Evolutionary conservation across 1,140 invertebrate genomes (phyloP).

Genomic region (Rhopalosiphum maidis): DNA sequence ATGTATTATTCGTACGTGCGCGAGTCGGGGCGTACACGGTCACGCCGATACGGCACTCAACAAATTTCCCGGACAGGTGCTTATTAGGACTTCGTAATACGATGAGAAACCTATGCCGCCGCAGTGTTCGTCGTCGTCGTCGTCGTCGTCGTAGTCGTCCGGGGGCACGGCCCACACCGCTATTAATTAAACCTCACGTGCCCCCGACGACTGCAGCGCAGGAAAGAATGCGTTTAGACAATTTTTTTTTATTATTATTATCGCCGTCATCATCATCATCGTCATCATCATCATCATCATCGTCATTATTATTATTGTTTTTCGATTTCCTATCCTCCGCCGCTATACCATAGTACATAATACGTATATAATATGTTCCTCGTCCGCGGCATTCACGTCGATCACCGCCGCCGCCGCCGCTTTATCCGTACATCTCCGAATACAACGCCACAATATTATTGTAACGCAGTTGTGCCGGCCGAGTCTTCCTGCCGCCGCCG

Average conservation of each 20-base stretch:
- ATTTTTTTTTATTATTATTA: not conserved
- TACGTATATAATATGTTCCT: not conserved
- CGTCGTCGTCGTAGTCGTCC: not conserved
- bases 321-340: not conserved
- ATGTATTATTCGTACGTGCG: constrained; percentile 2
- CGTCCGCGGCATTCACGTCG: not conserved
- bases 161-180: constrained; percentile 30
- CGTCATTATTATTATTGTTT: not conserved
- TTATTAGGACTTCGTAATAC: constrained; percentile 43
- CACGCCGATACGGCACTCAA: constrained; percentile 55
- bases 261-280: not conserved
- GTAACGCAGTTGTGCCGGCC: not conserved
- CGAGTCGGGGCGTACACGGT: constrained; percentile 39
- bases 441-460: not conserved
- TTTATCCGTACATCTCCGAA: constrained; percentile 32
- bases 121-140: not conserved
- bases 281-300: not conserved
- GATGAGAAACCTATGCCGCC: constrained; percentile 42
- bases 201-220: not conserved
- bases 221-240: not conserved
- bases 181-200: constrained; percentile 50
- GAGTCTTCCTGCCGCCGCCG: not conserved
- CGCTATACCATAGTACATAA: no score
- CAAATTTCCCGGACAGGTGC: constrained; percentile 48
- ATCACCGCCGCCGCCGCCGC: not conserved